Percentiles rank a stretch among this genome's conserved stretches.
Evolutionary conservation across 2,113 vertebrate genomes (phyloP).

Genomic region (Xiphophorus maculatus): DNA sequence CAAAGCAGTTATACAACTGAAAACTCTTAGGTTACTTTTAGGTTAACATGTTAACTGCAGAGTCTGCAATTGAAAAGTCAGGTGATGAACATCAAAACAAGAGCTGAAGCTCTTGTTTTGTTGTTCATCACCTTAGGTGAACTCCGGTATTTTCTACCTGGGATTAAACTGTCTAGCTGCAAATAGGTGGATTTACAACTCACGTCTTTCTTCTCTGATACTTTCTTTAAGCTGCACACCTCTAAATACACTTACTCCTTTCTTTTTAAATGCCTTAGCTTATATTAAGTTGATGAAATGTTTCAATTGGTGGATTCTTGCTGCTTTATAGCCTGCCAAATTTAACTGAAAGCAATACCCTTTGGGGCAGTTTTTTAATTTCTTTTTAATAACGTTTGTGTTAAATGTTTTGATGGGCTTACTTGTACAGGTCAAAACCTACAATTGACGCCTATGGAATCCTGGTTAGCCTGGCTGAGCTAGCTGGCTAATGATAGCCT

Average conservation of each 20-base stretch:
- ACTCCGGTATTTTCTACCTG: not conserved
- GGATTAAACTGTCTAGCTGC: not conserved
- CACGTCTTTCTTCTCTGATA: not conserved
- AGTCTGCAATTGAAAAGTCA: not conserved
- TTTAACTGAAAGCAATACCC: not conserved
- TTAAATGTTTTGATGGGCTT: not conserved
- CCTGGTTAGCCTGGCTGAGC: constrained; percentile 13
- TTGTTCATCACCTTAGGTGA: not conserved
- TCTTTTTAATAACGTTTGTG: not conserved
- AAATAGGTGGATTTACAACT: not conserved
- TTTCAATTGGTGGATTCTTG: not conserved
- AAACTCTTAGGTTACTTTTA: not conserved
- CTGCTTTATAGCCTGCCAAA: not conserved
- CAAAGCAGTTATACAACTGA: not conserved
- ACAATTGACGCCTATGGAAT: not conserved
- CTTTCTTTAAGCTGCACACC: not conserved
- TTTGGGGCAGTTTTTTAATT: not conserved
- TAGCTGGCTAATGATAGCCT: constrained; percentile 10
- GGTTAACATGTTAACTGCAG: too few species aligned
- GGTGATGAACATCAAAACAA: too few species aligned
- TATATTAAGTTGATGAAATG: not conserved
- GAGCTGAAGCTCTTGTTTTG: not conserved
- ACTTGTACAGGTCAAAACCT: not conserved
- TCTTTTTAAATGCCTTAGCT: not conserved
- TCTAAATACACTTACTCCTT: not conserved